Evolutionary conservation across 2,113 vertebrate species (phyloP).

Genomic region (Leptobrachium ailaonicum): DNA sequence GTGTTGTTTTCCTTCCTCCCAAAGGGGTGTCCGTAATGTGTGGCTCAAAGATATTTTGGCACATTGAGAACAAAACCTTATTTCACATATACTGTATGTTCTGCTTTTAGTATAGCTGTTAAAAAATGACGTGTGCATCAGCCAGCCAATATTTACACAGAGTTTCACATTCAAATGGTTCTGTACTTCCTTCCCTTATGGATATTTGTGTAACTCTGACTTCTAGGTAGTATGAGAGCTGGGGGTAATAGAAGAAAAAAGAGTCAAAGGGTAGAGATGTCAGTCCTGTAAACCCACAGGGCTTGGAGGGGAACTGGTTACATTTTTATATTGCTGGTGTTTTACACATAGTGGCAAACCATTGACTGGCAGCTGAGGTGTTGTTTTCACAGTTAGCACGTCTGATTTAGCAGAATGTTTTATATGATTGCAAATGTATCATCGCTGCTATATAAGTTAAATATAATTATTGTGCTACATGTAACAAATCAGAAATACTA

Average conservation of each 20-base stretch:
- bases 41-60: slow-evolving; percentile 31
- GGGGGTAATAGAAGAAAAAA: not conserved
- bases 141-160: too few relatives aligned
- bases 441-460: not conserved
- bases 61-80: slow-evolving; percentile 20
- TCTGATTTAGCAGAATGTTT: not conserved
- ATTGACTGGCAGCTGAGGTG: not conserved
- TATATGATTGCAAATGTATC: not conserved
- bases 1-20: not conserved
- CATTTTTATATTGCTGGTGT: not conserved
- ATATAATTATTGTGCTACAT: too few relatives aligned
- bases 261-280: not conserved
- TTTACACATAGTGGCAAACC: not conserved
- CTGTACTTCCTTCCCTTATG: not conserved
- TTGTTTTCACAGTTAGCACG: not conserved
- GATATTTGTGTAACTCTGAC: not conserved
- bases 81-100: too few relatives aligned
- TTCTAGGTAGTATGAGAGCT: not conserved
- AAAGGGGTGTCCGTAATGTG: not conserved
- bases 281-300: not conserved
- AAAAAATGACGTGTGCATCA: too few relatives aligned
- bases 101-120: too few relatives aligned
- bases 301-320: not conserved
- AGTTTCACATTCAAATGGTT: not conserved
- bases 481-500: too few relatives aligned